These are phyloP conservation scores for Neodon shergylaensis DNA, from an alignment of 2,113 vertebrate genomes.

Conservation along the genomic window DNA sequence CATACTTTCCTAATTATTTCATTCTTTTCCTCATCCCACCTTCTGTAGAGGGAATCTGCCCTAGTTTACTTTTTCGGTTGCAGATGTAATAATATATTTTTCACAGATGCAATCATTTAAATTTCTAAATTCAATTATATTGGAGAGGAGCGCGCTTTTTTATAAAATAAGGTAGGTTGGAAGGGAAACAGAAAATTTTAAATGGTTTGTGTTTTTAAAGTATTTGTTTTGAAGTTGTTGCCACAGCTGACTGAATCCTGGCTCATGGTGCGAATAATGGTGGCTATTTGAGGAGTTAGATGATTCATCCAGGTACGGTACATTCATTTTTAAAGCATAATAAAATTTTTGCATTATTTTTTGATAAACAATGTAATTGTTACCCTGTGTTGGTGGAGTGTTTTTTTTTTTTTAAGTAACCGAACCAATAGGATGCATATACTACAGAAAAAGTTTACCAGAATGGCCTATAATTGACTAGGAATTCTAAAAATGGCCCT, in stretches of 20 bases:
- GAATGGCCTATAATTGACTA: not conserved
- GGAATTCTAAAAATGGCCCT: not conserved
- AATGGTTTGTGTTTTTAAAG: not conserved
- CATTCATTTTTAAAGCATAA: not conserved
- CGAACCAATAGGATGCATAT: not conserved
- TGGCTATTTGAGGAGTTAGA: not conserved
- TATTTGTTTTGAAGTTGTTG: slow-evolving; percentile 46
- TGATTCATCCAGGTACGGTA: not conserved
- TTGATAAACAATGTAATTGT: not conserved
- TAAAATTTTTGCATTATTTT: not conserved
- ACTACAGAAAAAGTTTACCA: not conserved
- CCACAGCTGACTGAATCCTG: not conserved
- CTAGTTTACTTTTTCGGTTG: not conserved
- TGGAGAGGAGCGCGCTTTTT: not conserved
- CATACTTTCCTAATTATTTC: not conserved
- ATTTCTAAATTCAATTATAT: not conserved
- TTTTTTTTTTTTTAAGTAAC: not conserved
- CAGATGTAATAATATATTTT: not conserved
- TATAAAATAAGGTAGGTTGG: not conserved
- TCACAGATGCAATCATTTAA: not conserved
- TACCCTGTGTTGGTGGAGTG: not conserved
- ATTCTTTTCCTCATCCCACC: not conserved
- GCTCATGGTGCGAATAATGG: not conserved
- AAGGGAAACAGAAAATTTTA: not conserved
- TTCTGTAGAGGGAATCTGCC: not conserved